phyloP scores from a whole-genome alignment of 1,140 invertebrate species.

The Trachymyrmex cornetzi region DNA sequence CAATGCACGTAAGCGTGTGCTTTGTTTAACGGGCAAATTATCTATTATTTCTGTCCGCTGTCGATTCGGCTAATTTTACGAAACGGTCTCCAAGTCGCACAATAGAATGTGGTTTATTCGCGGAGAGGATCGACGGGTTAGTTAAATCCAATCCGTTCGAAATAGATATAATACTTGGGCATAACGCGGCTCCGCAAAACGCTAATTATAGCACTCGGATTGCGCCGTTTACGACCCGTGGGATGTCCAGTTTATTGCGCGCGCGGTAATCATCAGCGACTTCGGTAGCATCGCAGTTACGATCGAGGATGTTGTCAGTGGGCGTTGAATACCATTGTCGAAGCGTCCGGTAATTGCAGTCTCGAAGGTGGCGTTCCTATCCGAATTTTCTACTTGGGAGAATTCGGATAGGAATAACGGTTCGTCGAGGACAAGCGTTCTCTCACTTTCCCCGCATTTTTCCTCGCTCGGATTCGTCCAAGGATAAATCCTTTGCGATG shows the following conservation, averaged over 20 bases:
- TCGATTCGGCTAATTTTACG: slow-evolving; percentile 27
- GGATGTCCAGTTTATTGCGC: slow-evolving; percentile 62
- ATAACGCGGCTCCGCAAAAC: slow-evolving; percentile 31
- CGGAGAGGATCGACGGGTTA: not conserved
- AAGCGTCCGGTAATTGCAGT: not conserved
- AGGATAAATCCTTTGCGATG: not conserved
- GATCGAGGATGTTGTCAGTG: not conserved
- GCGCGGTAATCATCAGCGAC: slow-evolving; percentile 26
- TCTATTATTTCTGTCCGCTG: not conserved
- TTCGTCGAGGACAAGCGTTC: not conserved
- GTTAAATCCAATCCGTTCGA: slow-evolving; percentile 57
- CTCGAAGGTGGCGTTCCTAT: not conserved
- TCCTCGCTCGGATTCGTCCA: not conserved
- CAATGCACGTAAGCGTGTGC: not conserved
- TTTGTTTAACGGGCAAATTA: slow-evolving; percentile 14
- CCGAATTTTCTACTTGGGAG: not conserved
- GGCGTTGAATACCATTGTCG: not conserved
- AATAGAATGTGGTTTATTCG: slow-evolving; percentile 38
- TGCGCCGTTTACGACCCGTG: slow-evolving; percentile 50
- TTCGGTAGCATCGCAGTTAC: slow-evolving; percentile 20
- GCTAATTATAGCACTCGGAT: slow-evolving; percentile 62
- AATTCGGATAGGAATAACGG: not conserved
- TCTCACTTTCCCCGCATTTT: not conserved
- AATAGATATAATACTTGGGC: slow-evolving; percentile 57
- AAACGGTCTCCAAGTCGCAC: not conserved